Evolutionary conservation across 2,113 vertebrate genomes (phyloP), one percentile per base, ranked within the genome.

Genomic region (Melanocharis versteri): DNA sequence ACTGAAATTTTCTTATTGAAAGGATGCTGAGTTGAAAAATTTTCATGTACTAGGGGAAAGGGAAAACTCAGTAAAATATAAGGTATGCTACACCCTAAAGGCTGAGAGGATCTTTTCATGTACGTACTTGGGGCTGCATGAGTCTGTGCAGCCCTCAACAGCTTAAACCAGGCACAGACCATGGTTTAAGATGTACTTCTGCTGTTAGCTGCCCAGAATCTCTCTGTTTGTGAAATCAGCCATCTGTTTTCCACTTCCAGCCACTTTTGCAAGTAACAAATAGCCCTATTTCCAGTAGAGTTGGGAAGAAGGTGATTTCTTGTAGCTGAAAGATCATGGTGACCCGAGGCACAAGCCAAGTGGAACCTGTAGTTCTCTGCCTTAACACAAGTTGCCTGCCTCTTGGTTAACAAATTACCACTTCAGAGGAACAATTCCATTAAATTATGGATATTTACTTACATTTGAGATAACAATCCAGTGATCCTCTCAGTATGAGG

Each of bases 101-200:
- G 19, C 18, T 60, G 22, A 62, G 40, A 54, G 13, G 30, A 39
- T 87, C 13, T 50, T 75, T 61, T 80, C 26, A 57, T 31, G 21
- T 51, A 11, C 0, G 0, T 48, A 10, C 50, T 64, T 91, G 37
- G 37, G 28, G 28, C n/a, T 76, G 19, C 7, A 7, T 28, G 30
- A 53, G 22, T 60, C 33, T 4, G 1, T 35, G 21, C 8, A 50
- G 40, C 15, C 18, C 27, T 69, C 21, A 24, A 15, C 17, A 72
- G 11, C 45, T 66, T 48, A 31, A n/a, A 65, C 71, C 5, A 28
- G 48, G 14, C 13, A 37, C 3, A 31, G 62, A 45, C n/a, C 13
- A 9, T 2, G 4, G 27, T 65, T 42, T 72, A 31, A 90, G 33
- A 18, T 64, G 30, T 61, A 77, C n/a, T 87, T 80, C 58, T 70